Conservation (phyloP, 2,113 vertebrate species). For the Amphilophus citrinellus region DNA sequence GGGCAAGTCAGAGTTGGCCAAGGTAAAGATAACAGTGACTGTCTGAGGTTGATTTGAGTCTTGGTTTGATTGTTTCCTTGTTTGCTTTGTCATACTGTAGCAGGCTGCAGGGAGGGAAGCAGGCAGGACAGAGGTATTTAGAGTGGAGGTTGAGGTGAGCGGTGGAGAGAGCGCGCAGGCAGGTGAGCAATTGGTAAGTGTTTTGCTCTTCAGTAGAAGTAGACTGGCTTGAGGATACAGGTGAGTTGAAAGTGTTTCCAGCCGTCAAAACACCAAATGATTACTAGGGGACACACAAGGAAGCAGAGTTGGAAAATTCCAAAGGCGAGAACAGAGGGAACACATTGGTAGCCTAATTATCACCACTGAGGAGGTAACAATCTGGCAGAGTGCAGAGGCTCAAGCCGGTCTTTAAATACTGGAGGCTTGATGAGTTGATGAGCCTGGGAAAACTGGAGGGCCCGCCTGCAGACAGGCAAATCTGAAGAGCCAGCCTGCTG, state of each 20-base stretch:
- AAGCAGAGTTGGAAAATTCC: not conserved
- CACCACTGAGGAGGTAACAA: not conserved
- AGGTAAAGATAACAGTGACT: not conserved
- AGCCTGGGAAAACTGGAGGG: not conserved
- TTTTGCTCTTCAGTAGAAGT: not conserved
- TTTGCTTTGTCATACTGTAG: not conserved
- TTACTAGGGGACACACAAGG: not conserved
- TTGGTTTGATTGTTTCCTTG: not conserved
- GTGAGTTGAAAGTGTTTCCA: not conserved
- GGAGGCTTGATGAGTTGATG: not conserved
- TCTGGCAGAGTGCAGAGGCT: not conserved
- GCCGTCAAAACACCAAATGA: not conserved
- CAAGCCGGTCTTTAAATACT: slow-evolving; percentile 1
- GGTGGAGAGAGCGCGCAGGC: not conserved
- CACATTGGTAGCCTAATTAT: not conserved
- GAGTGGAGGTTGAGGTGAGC: not conserved
- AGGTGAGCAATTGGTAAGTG: not conserved
- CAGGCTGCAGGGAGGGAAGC: not conserved
- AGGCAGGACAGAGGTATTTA: not conserved
- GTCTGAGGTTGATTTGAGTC: not conserved
- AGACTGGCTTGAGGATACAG: not conserved
- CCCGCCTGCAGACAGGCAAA: not conserved
- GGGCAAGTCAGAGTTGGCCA: not conserved
- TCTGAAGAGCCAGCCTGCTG: not conserved
- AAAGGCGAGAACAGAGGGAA: not conserved